Evolutionary conservation across 2,888 invertebrate genomes (phyloP), one percentile per base, ranked within the genome.

Genomic region (Pediacus dermestoides): DNA sequence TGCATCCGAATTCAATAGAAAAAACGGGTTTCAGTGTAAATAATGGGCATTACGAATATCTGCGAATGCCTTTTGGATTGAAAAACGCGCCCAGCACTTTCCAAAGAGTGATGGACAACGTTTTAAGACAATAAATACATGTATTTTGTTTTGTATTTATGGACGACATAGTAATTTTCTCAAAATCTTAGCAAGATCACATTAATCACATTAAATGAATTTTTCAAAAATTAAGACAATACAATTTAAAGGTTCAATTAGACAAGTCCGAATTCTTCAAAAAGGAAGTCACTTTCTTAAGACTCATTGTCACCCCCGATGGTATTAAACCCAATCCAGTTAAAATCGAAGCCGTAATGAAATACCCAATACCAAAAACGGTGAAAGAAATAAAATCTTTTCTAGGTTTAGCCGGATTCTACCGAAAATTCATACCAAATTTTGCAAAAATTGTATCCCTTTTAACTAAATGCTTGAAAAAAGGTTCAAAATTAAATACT

Each of bases 1-100:
- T 55, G 42, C 18, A 43, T 28, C 38, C 39, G 1, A 4, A 46
- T 41, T 39, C 37, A 8, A 49, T 51, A 22, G 16, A 39, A 21
- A 58, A 56, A 48, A 61, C 60, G 1, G 53, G 53, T 1, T 59
- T 61, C 34, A 43, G 40, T 3, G 48, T 52, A 3, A 46, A 45
- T 7, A 35, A 44, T 28, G 56, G 57, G 2, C 45, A 56, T 12
- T 59, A 34, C 21, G 53, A 59, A 34, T 61, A 49, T 33, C 31
- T 46, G 4, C 30, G 50, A 2, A 51, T 61, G 52, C 51, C 50
- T 1, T 54, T 58, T 40, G 59, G 61, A 2, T 35, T 61, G 3
- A 32, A 40, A 21, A 55, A 55, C 30, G 49, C 52, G 0, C 57
- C 60, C 0, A 39, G 45, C 1, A 60, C 55, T 4, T 61, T 60